Percentiles rank a stretch among this genome's conserved stretches.
phyloP scores from a whole-genome alignment of 2,797 vertebrate species.

The Gambusia yucatana region DNA sequence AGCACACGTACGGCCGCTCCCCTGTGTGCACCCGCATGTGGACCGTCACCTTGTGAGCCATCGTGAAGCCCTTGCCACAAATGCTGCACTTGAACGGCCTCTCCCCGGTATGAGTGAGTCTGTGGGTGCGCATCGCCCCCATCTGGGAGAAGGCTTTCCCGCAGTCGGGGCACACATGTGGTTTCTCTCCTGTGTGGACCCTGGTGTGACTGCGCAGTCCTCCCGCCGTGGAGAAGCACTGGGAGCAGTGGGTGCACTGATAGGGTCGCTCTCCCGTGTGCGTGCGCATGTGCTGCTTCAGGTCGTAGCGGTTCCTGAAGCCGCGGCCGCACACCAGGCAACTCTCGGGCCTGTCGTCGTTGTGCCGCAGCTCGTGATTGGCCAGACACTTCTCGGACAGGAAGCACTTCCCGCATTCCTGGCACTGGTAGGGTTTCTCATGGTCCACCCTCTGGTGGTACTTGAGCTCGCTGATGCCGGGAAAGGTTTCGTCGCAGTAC shows the following conservation, averaged over 20 bases:
- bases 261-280: slow-evolving; percentile 80
- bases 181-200: slow-evolving; percentile 80
- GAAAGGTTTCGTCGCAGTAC: slow-evolving; percentile 79
- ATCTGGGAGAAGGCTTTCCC: slow-evolving; percentile 81
- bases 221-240: slow-evolving; percentile 79
- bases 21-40: slow-evolving; percentile 80
- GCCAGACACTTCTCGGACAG: slow-evolving; percentile 76
- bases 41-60: slow-evolving; percentile 78
- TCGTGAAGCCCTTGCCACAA: slow-evolving; percentile 78
- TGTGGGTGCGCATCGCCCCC: slow-evolving; percentile 79
- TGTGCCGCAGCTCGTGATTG: slow-evolving; percentile 79
- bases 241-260: slow-evolving; percentile 78
- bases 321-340: slow-evolving; percentile 75
- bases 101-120: slow-evolving; percentile 79
- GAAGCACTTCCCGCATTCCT: slow-evolving; percentile 80
- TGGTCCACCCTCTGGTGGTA: slow-evolving; percentile 78
- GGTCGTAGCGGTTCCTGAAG: slow-evolving; percentile 77
- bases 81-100: slow-evolving; percentile 76
- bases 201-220: slow-evolving; percentile 78
- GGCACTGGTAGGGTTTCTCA: slow-evolving; percentile 79
- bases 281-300: slow-evolving; percentile 81
- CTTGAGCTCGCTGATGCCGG: slow-evolving; percentile 79
- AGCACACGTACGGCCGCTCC: slow-evolving; percentile 76
- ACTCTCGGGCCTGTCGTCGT: slow-evolving; percentile 72
- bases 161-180: slow-evolving; percentile 75